Base-by-base conservation (phyloP, 2,888 invertebrate genomes). In the Morinoia aosen region DNA sequence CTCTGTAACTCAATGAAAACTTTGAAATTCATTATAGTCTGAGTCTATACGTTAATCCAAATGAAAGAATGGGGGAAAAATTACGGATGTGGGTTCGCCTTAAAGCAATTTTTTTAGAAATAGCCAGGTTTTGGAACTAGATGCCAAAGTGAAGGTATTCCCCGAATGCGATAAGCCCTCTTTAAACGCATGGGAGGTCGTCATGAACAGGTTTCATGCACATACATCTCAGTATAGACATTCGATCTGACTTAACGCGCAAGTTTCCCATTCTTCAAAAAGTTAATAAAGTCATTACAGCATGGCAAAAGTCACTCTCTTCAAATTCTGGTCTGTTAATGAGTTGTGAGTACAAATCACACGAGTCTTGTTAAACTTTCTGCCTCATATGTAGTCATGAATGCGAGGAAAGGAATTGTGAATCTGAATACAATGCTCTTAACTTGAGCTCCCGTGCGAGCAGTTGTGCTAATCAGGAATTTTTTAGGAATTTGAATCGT, bases 151-250 rank as follows among this genome's bases (percentile, higher is more conserved):
- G 33, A 16, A 76, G 25, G 25, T 33, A 76, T 76, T 76, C 76
- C 76, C 33, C 25, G 33, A 76, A 33, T 33, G 76, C 76, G 76
- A 33, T 76, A 76, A 76, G 25, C 25, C 25, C 76, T 76, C 76
- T 33, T 33, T 16, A 76, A 1, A 76, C 25, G 76, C 76, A 76
- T 16, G 76, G 25, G 25, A 76, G 76, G 76, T 76, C 76, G 76
- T 76, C 76, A 76, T 76, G 76, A 76, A 76, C 76, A 76, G 76
- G 76, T 76, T 76, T 33, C 76, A 76, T 76, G 76, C 76, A 76
- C 2, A 3, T 33, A 76, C 33, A 76, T 76, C 76, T 76, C 76
- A 76, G 25, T 76, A 76, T 7, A 76, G 33, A 33, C 76, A 33
- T 76, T 76, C 33, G 76, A 76, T 76, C 76, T 76, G 76, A 76